Base-by-base conservation (phyloP, 2,113 vertebrate species). In the Ammodytes dubius region DNA sequence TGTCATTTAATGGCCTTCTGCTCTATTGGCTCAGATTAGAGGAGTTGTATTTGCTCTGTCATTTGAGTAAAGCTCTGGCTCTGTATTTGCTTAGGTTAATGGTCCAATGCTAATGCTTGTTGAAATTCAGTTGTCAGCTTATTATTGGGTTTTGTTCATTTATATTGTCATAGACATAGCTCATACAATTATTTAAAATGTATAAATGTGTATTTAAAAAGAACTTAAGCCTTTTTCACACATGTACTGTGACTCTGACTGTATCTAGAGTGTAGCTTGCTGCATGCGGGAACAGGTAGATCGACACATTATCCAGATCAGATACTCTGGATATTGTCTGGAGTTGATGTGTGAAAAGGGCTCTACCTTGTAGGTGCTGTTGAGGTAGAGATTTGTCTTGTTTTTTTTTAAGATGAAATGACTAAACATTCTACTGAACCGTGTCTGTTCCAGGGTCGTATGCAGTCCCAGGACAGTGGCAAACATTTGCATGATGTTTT, bases 401-500 rank as follows among this genome's bases (percentile, higher is more conserved):
- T 4, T 64, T 60, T 27, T 60, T 70, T 17, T 15, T 6, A 46
- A 49, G 5, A 64, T 78, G 10, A 71, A 58, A 42, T 59, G 45
- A 69, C 1, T 1, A 64, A 50, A 71, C 72, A 70, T 58, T 58
- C 5, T 35, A 10, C 39, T 88, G 49, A 2, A 43, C 5, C 72
- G 5, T 79, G 11, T 52, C 3, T 66, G 12, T 83, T 88, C 61
- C 93, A 98, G 98, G 92, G 95, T 59, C 96, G 96, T 40, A 93
- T 98, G 67, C 97, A 96, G 93, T 97, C 96, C 15, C 97, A 96
- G 85, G 97, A 98, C 87, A 94, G 96, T 17, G 98, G 98, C 52
- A 98, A 97, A 93, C 98, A 99, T 87, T 94, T 99, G 81, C 96
- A 96, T 0, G 97, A 97, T 0, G 98, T 99, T 73, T 96, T 98